A percentile compares a stretch with the other conserved stretches of the same genome.
Conservation (phyloP, 2,113 vertebrate genomes). For the Raphicerus campestris region DNA sequence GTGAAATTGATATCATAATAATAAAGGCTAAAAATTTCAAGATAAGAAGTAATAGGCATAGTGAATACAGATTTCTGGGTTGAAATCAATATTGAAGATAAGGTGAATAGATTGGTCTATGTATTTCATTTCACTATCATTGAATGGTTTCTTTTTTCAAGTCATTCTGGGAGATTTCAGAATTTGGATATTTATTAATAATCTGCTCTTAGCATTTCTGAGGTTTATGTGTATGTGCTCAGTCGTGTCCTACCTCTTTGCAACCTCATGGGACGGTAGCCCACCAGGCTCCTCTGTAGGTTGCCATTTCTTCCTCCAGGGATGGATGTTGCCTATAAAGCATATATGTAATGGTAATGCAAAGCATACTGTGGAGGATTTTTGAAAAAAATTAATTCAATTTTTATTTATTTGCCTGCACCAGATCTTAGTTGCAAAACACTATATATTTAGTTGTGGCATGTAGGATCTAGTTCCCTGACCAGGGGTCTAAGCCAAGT, state of each 20-base stretch:
- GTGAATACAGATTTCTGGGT: background rate
- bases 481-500: background rate
- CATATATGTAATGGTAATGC: background rate
- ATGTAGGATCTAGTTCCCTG: background rate
- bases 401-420: background rate
- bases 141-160: background rate
- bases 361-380: background rate
- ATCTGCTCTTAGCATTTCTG: background rate
- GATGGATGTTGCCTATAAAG: background rate
- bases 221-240: background rate
- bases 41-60: background rate
- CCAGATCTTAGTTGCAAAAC: background rate
- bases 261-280: background rate
- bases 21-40: background rate
- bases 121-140: background rate
- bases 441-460: background rate
- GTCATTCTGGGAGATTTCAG: background rate
- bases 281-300: background rate
- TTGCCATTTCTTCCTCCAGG: background rate
- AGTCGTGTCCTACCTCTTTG: background rate
- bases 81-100: background rate
- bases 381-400: background rate
- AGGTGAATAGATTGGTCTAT: background rate
- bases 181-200: background rate
- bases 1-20: background rate